Evolutionary conservation across 2,797 vertebrate species (phyloP).

Genomic region (Diplodus puntazzo): DNA sequence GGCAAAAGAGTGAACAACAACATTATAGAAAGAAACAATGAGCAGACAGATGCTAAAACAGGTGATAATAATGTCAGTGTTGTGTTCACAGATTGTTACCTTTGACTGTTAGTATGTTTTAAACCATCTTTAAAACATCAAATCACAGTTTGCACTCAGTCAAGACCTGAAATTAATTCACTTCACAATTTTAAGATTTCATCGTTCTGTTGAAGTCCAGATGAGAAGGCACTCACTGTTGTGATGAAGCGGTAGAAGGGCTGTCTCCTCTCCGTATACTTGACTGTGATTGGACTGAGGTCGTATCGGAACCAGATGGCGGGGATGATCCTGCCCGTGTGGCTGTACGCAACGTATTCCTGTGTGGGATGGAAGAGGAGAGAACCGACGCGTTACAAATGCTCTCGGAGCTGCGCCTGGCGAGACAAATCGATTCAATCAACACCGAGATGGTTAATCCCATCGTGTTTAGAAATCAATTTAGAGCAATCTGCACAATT

Average conservation of each 20-base stretch:
- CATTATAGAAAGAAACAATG: no score
- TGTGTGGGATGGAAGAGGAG: slow-evolving; percentile 58
- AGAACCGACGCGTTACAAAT: background rate
- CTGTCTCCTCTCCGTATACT: slow-evolving; percentile 97
- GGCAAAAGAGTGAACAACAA: background rate
- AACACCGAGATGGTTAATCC: slow-evolving; percentile 9
- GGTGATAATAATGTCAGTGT: no score
- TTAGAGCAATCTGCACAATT: background rate
- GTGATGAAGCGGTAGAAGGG: slow-evolving; percentile 98
- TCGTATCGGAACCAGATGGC: slow-evolving; percentile 99
- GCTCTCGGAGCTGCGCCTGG: background rate
- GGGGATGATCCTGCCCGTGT: slow-evolving; percentile 97
- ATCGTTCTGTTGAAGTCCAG: background rate
- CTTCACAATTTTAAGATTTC: no score
- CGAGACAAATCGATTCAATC: background rate
- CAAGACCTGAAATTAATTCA: background rate
- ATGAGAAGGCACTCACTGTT: slow-evolving; percentile 88
- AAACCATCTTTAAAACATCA: background rate
- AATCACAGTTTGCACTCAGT: background rate
- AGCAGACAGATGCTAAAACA: no score
- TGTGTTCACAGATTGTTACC: no score
- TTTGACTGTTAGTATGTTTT: background rate
- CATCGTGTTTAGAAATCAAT: slow-evolving; percentile 17
- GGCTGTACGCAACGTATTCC: slow-evolving; percentile 99
- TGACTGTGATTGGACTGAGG: slow-evolving; percentile 99